Evolutionary conservation across 1,140 invertebrate genomes (phyloP).

Genomic region (Microplitis mediator): DNA sequence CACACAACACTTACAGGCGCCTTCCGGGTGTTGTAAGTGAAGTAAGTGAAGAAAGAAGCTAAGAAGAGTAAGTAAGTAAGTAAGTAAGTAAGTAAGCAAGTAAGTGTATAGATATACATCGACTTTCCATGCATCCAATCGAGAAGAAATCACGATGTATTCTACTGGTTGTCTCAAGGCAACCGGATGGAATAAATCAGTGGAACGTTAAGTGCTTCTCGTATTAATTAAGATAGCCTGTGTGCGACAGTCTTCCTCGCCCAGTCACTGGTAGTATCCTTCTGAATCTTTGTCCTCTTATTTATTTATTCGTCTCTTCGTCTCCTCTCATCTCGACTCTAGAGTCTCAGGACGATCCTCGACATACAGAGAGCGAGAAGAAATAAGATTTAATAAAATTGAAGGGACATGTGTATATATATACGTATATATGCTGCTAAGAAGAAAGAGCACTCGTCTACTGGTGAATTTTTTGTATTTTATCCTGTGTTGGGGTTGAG

Average conservation of each 20-base stretch:
- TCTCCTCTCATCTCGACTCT: background rate
- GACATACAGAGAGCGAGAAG: background rate
- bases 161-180: background rate
- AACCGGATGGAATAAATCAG: slow-evolving; percentile 46
- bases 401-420: background rate
- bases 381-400: background rate
- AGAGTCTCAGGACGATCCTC: background rate
- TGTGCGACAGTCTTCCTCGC: slow-evolving; percentile 13
- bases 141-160: slow-evolving; percentile 2
- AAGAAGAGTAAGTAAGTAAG: too few relatives aligned
- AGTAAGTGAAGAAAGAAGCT: too few relatives aligned
- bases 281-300: slow-evolving; percentile 7
- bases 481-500: background rate
- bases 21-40: too few relatives aligned
- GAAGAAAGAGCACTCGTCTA: background rate
- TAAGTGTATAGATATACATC: slow-evolving; percentile 5
- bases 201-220: slow-evolving; percentile 40
- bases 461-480: background rate
- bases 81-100: too few relatives aligned
- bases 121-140: slow-evolving; percentile 6
- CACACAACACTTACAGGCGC: too few relatives aligned
- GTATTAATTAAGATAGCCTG: slow-evolving; percentile 49
- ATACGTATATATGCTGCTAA: background rate
- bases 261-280: background rate
- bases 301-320: slow-evolving; percentile 6